A percentile compares a stretch with the other conserved stretches of the same genome.
Evolutionary conservation across 1,140 invertebrate genomes (phyloP).

Genomic region (Lucilia cuprina): DNA sequence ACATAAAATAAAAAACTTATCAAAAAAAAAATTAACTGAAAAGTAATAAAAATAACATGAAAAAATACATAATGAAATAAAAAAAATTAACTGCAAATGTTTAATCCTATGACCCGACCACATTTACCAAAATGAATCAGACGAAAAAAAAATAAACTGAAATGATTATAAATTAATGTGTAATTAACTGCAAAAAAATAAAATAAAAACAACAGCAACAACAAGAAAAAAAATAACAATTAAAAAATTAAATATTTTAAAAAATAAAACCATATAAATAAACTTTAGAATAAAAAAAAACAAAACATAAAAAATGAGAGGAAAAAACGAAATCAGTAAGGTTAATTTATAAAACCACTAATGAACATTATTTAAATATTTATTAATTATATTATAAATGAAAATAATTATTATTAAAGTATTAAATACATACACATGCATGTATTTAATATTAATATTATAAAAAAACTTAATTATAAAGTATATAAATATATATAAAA

Average conservation of each 20-base stretch:
- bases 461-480: constrained; percentile 23
- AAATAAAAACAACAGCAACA: background rate
- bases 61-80: background rate
- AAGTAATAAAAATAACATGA: background rate
- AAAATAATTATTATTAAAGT: constrained; percentile 21
- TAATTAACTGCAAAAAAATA: constrained; percentile 20
- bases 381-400: constrained; percentile 19
- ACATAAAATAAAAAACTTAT: background rate
- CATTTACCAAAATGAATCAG: background rate
- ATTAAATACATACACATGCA: constrained; percentile 12
- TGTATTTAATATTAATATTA: constrained; percentile 5
- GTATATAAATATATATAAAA: background rate
- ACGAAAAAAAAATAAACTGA: background rate
- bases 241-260: background rate
- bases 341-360: constrained; percentile 33
- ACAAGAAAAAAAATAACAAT: constrained; percentile 20
- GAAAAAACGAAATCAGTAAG: background rate
- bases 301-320: background rate
- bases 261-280: background rate
- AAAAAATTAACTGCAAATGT: constrained; percentile 11
- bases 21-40: background rate
- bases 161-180: constrained; percentile 33
- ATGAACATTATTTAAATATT: constrained; percentile 33
- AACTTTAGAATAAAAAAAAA: background rate
- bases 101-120: constrained; percentile 5